These are phyloP conservation scores for Maniola jurtina DNA, from an alignment of 1,140 invertebrate genomes.

Conservation along the genomic window DNA sequence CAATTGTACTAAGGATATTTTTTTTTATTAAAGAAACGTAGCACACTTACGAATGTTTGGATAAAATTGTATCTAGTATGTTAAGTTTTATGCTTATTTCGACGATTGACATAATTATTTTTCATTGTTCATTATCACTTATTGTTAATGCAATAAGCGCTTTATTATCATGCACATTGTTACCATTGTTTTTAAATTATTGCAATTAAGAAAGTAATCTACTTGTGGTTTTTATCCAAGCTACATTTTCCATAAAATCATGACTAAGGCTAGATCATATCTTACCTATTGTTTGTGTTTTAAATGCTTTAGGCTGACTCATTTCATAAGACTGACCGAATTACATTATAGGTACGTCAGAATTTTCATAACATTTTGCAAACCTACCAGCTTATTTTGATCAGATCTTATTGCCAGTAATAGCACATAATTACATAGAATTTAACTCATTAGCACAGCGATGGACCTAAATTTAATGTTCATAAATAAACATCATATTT, in stretches of 20 bases:
- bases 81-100: too few species aligned
- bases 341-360: too few species aligned
- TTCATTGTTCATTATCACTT: too few species aligned
- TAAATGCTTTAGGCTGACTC: background rate
- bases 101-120: too few species aligned
- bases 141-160: background rate
- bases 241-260: background rate
- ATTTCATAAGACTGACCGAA: background rate
- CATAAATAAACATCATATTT: conserved; percentile 1
- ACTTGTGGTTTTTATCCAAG: background rate
- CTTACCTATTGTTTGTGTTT: background rate
- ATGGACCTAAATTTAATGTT: background rate
- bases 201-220: background rate
- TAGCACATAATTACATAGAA: background rate
- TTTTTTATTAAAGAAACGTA: too few species aligned
- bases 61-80: too few species aligned
- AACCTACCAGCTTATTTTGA: background rate
- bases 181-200: background rate
- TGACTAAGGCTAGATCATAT: background rate
- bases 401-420: background rate
- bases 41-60: too few species aligned
- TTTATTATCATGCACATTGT: conserved; percentile 1
- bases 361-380: background rate
- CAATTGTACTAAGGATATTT: too few species aligned
- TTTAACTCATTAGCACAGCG: background rate